These are phyloP conservation scores for Smutsia temminckii DNA, from an alignment of 2,797 vertebrate species.

Conservation along the genomic window DNA sequence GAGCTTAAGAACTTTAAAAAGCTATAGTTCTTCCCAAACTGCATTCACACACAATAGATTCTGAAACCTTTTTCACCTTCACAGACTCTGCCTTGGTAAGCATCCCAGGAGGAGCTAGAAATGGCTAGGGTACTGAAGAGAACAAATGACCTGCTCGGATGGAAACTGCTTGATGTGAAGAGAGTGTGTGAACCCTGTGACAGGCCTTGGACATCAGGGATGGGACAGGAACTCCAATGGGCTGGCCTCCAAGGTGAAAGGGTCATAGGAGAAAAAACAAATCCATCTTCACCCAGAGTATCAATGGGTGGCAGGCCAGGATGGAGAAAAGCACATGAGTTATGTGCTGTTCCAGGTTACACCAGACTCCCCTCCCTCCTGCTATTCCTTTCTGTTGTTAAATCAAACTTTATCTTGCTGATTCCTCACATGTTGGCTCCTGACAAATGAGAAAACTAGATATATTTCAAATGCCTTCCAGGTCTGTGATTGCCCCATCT, in stretches of 20 bases:
- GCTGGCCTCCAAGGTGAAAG: neutral
- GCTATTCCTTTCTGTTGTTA: neutral
- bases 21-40: neutral
- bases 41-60: neutral
- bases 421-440: neutral
- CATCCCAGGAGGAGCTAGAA: neutral
- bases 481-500: neutral
- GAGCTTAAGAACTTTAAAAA: neutral
- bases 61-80: conserved; percentile 35
- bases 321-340: neutral
- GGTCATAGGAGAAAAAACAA: neutral
- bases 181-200: neutral
- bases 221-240: neutral
- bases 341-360: neutral
- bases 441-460: neutral
- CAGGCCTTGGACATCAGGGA: neutral
- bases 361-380: neutral
- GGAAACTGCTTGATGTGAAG: neutral
- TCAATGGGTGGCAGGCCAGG: neutral
- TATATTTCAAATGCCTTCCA: neutral
- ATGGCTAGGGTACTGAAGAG: neutral
- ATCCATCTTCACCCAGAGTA: neutral
- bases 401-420: neutral
- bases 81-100: conserved; percentile 30
- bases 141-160: neutral